These are phyloP conservation scores for Lycocerus yunnanus DNA, from an alignment of 2,888 invertebrate species.

Conservation along the genomic window DNA sequence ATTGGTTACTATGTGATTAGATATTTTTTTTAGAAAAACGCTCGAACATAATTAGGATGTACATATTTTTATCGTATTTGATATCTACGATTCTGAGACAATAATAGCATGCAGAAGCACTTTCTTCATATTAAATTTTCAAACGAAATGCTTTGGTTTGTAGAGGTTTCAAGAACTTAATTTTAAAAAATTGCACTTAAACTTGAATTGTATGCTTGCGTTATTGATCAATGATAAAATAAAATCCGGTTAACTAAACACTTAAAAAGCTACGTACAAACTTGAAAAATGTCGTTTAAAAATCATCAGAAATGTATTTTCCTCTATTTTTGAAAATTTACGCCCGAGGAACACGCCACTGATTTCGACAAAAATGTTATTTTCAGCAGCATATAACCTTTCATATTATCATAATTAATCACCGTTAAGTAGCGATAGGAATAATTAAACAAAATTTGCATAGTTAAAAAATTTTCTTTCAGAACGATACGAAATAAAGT, in stretches of 20 bases:
- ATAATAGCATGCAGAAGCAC: not conserved
- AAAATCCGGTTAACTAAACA: not conserved
- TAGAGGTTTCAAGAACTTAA: not conserved
- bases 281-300: not conserved
- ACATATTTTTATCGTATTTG: not conserved
- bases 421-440: not conserved
- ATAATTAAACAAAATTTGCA: not conserved
- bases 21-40: not conserved
- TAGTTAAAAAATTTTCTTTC: not conserved
- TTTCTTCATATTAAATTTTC: not conserved
- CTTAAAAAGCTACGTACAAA: not conserved
- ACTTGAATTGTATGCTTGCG: not conserved
- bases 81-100: not conserved
- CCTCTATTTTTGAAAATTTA: too few species aligned
- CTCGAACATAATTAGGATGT: not conserved
- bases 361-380: not conserved
- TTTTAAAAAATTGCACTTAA: not conserved
- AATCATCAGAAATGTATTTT: not conserved
- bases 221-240: not conserved
- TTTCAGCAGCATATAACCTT: not conserved
- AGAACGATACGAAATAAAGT: not conserved
- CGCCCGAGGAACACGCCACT: not conserved
- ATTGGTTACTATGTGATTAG: not conserved
- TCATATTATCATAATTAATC: not conserved
- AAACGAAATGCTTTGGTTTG: not conserved